phyloP scores from a whole-genome alignment of 2,113 vertebrate species.

The Campylomormyrus numenius region DNA sequence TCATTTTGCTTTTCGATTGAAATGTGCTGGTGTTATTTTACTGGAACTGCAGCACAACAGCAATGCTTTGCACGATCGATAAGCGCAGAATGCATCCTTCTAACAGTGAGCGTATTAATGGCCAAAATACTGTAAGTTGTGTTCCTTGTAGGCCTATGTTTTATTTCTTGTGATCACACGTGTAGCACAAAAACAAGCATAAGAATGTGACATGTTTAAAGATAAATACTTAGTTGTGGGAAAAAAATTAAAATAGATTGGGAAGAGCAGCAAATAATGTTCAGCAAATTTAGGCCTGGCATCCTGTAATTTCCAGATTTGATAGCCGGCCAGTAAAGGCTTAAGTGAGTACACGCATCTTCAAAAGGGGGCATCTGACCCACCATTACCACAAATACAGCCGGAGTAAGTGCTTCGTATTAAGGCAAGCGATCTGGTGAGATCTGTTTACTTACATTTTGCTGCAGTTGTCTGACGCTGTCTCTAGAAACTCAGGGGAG shows the following conservation, averaged over 20 bases:
- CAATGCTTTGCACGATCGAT: background rate
- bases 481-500: background rate
- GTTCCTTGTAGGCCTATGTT: background rate
- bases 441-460: background rate
- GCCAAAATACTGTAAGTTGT: background rate
- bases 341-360: background rate
- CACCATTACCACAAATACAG: background rate
- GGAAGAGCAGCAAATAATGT: background rate
- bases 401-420: background rate
- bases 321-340: background rate
- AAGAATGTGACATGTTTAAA: background rate
- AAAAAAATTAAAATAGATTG: background rate
- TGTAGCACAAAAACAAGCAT: background rate
- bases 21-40: background rate
- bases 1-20: background rate
- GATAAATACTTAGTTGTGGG: background rate
- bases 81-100: background rate
- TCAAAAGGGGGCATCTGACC: background rate
- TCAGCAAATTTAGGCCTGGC: background rate
- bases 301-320: background rate
- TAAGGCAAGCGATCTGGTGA: background rate
- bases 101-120: background rate
- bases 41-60: background rate
- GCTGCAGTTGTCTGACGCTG: background rate
- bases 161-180: background rate